These are phyloP conservation scores for Heliconius cydno DNA, from an alignment of 2,888 invertebrate species.

Conservation along the genomic window DNA sequence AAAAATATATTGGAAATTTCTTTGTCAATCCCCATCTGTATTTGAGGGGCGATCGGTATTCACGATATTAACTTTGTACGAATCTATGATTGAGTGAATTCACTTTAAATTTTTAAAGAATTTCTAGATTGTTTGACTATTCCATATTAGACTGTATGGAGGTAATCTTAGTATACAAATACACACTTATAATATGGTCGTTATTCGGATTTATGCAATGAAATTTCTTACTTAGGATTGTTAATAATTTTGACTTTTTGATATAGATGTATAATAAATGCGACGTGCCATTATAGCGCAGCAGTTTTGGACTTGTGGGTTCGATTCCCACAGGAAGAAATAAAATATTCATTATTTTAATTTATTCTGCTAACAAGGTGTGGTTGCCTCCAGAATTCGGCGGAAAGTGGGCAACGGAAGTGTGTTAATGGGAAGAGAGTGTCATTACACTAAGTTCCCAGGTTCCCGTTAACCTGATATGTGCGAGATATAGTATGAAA, in stretches of 20 bases:
- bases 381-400: no score
- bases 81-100: background rate
- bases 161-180: background rate
- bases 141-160: background rate
- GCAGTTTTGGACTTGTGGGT: background rate
- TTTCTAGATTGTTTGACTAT: background rate
- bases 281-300: no score
- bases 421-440: no score
- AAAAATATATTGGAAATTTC: background rate
- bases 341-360: no score
- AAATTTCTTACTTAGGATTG: no score
- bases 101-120: background rate
- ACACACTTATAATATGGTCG: background rate
- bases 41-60: constrained; percentile 3
- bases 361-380: no score
- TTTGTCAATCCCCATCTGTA: background rate
- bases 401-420: no score
- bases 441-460: no score
- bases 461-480: background rate
- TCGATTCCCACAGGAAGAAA: no score
- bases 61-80: constrained; percentile 17
- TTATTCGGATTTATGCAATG: background rate
- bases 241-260: no score
- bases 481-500: background rate
- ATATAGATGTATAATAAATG: no score